phyloP scores from a whole-genome alignment of 2,797 vertebrate genomes.

The Cuniculus paca region DNA sequence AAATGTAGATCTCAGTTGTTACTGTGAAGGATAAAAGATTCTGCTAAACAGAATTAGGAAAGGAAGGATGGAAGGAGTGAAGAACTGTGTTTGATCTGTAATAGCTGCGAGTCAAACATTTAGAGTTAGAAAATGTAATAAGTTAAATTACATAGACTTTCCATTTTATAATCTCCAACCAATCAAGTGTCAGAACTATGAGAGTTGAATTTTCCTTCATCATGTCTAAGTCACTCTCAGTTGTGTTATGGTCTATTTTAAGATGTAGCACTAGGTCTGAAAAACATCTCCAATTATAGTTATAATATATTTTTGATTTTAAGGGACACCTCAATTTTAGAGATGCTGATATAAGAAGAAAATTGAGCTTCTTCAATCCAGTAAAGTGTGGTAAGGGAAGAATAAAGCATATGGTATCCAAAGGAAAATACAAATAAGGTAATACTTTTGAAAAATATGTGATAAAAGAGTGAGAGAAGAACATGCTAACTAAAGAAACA shows the following conservation, averaged over 20 bases:
- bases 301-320: not conserved
- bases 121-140: slow-evolving; percentile 10
- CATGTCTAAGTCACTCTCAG: not conserved
- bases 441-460: not conserved
- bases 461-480: not conserved
- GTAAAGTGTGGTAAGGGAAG: not conserved
- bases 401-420: not conserved
- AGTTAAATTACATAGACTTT: not conserved
- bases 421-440: not conserved
- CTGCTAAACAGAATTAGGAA: not conserved
- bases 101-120: not conserved
- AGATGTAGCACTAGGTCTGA: not conserved
- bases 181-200: not conserved
- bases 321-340: not conserved
- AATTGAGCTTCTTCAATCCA: not conserved
- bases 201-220: not conserved
- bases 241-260: slow-evolving; percentile 31
- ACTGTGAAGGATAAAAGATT: not conserved
- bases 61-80: not conserved
- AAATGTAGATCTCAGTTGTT: not conserved
- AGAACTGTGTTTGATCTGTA: not conserved
- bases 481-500: not conserved
- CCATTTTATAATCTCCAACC: not conserved
- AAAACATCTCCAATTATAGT: not conserved
- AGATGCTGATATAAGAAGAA: not conserved